A percentile compares a stretch with the other conserved stretches of the same genome.
These are phyloP conservation scores for Rhyzopertha dominica DNA, from an alignment of 1,140 invertebrate species.

Conservation along the genomic window DNA sequence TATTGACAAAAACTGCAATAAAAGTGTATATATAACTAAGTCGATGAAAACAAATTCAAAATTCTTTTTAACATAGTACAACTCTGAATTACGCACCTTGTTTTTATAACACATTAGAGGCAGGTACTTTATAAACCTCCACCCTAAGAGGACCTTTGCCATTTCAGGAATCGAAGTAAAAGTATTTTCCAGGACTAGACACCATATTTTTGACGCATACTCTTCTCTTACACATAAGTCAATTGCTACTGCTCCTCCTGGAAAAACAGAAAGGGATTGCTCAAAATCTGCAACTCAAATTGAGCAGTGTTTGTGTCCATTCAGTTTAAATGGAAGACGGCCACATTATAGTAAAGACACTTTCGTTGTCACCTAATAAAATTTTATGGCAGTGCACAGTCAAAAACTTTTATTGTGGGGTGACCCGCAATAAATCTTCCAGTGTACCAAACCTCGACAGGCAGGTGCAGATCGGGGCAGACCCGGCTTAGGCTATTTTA, in stretches of 20 bases:
- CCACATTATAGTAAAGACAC: no score
- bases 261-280: constrained; percentile 16
- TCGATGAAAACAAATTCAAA: no score
- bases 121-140: constrained; percentile 64
- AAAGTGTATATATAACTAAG: no score
- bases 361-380: no score
- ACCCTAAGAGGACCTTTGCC: constrained; percentile 69
- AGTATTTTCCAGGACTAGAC: constrained; percentile 88
- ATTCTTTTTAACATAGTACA: background rate
- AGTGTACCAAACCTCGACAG: no score
- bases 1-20: constrained; percentile 64
- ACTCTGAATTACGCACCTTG: constrained; percentile 55
- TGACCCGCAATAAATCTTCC: no score
- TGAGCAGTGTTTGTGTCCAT: no score
- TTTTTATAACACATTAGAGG: constrained; percentile 77
- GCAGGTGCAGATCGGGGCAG: no score
- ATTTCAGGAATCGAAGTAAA: constrained; percentile 94
- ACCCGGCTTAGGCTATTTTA: no score
- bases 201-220: constrained; percentile 72
- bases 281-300: background rate
- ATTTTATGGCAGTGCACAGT: no score
- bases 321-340: no score
- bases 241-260: constrained; percentile 53
- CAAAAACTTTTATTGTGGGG: no score
- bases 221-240: constrained; percentile 72